Evolutionary conservation across 2,888 invertebrate species (phyloP), one percentile per base, ranked within the genome.

Genomic region (Drosophila heteroneura): DNA sequence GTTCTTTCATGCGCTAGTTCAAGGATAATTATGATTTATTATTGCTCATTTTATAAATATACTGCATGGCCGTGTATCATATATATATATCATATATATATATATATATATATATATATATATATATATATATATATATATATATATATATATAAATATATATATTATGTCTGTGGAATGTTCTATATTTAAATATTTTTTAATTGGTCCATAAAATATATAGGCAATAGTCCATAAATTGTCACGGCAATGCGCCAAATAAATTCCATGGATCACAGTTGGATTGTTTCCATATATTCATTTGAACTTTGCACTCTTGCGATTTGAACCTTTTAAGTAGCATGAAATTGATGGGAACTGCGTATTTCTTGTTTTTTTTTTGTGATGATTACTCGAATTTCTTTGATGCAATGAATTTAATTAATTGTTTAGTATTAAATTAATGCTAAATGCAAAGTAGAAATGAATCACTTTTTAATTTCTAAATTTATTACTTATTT

Each of bases 11-110:
- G 76, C 60, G 37, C 41, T 83, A 86, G 81, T 83, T 89, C 83
- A 83, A 89, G 87, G 89, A 89, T 89, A 74, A 56, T 70, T 68
- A 33, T 37, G 52, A 52, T 56, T 65, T 35, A 52, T 54, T n/a
- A 26, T 56, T 60, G 14, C 32, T 6, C 22, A 33, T 32, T 47
- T 47, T 70, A 59, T 39, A 70, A 54, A 59, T 70, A 70, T 33
- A 19, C 57, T 19, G 57, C 56, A 61, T 72, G 73, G 71, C 61
- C 62, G 51, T 28, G 14, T 64, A 32, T 47, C 28, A 26, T 39
- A 49, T n/a, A n/a, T n/a, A n/a, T n/a, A n/a, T n/a, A n/a, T n/a
- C n/a, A n/a, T 32, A 22, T 22, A 39, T 39, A 49, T 35, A n/a
- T 37, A 22, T 22, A 39, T 12, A n/a, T 19, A 32, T 53, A 65